These are phyloP conservation scores for Dicrostonyx torquatus DNA, from an alignment of 2,797 vertebrate genomes.

Conservation along the genomic window DNA sequence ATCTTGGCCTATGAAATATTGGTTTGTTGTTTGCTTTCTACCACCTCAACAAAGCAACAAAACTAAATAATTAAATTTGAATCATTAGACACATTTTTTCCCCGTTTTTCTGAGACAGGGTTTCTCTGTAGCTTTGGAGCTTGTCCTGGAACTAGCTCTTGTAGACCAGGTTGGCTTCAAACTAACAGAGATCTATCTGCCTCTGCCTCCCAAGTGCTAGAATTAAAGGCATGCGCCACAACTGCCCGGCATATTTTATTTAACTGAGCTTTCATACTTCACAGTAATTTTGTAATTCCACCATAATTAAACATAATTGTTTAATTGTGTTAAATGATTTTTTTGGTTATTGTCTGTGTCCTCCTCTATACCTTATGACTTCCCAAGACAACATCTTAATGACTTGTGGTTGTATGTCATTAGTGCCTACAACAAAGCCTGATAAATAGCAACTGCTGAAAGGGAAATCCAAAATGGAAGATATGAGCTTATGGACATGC, in stretches of 20 bases:
- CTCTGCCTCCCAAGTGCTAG: too few species aligned
- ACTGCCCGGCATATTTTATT: not conserved
- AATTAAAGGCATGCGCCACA: too few species aligned
- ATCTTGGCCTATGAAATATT: not conserved
- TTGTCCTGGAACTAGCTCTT: too few species aligned
- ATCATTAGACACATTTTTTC: not conserved
- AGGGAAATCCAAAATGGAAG: not conserved
- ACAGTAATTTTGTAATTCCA: not conserved
- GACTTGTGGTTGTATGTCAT: not conserved
- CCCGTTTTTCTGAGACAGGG: accelerated
- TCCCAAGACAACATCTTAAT: not conserved
- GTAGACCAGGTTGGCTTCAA: too few species aligned
- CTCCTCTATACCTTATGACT: not conserved
- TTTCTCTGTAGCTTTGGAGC: too few species aligned
- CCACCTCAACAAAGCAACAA: not conserved
- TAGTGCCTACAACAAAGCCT: not conserved
- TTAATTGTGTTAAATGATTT: not conserved
- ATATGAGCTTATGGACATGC: too few species aligned
- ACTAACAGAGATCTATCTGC: too few species aligned
- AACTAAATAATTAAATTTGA: not conserved
- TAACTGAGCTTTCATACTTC: not conserved
- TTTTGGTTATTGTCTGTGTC: not conserved
- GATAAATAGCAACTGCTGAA: not conserved
- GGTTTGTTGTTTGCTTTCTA: not conserved
- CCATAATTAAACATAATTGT: not conserved